Evolutionary conservation across 1,140 invertebrate genomes (phyloP), one percentile per base, ranked within the genome.

Genomic region (Bombus cullumanus): DNA sequence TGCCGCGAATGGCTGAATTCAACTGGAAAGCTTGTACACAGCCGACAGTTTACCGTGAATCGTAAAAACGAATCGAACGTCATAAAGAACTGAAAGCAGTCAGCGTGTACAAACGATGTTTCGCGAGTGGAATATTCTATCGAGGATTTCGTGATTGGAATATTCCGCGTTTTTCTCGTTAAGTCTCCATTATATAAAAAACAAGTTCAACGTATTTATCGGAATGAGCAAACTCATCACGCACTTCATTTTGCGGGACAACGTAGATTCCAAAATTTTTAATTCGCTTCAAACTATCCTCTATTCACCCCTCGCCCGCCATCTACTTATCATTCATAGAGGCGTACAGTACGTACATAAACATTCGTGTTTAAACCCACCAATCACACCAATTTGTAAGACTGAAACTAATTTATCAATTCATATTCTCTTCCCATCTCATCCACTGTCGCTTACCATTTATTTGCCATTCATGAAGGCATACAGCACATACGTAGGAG

Each of bases 31-130:
- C 43, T 62, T n/a, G 6, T n/a, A n/a, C n/a, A 59, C 53, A 10
- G 22, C 3, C 12, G 18, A n/a, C 22, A 4, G 53, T 59, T n/a
- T 39, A 13, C 57, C 34, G 28, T 31, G 18, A 39, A 41, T 41
- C 57, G 75, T 83, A 78, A 77, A 83, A 78, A 83, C 82, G 74
- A 41, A 78, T 83, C 82, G 82, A 83, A 78, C 37, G 37, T 68
- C 72, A 69, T 78, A 83, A 83, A 83, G 62, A 83, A 77, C 64
- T 12, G 62, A 68, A 78, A 47, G 8, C 81, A 68, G 31, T 39
- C 59, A 47, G 41, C 25, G 62, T 76, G 73, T 53, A 77, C 73
- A 31, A 76, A 83, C 22, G 74, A 78, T 77, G 39, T 83, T 77
- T 79, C n/a, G 34, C 15, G 53, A 3, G 12, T 25, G 41, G 62